Conservation (phyloP, 2,888 invertebrate species). For the Polydrusus cervinus region DNA sequence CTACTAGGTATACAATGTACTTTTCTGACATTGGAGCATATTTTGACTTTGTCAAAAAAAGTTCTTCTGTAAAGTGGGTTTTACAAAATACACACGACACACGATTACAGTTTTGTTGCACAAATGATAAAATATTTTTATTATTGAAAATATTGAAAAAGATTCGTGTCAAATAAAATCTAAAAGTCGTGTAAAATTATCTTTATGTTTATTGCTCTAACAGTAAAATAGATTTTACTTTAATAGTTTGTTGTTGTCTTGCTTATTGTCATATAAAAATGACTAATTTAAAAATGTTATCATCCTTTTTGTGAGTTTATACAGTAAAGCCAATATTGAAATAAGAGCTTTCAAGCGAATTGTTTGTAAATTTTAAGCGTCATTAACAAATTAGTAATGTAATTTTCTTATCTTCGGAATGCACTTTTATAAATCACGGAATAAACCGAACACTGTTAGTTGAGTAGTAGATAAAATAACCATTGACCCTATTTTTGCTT, state of each 20-base stretch:
- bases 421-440: slow-evolving; percentile 13
- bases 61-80: too few relatives aligned
- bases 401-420: slow-evolving; percentile 28
- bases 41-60: too few relatives aligned
- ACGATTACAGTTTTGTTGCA: too few relatives aligned
- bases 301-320: slow-evolving; percentile 21
- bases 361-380: slow-evolving; percentile 17
- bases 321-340: slow-evolving; percentile 15
- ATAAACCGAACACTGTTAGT: slow-evolving; percentile 6
- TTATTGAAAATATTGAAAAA: too few relatives aligned
- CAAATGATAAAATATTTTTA: too few relatives aligned
- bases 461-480: slow-evolving; percentile 14
- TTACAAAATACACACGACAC: too few relatives aligned
- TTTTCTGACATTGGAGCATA: too few relatives aligned
- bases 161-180: too few relatives aligned
- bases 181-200: neutral
- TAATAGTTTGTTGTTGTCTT: neutral
- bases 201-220: neutral
- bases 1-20: too few relatives aligned
- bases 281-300: slow-evolving; percentile 29
- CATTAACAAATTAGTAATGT: slow-evolving; percentile 17
- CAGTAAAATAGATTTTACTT: slow-evolving; percentile 11
- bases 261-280: slow-evolving; percentile 2
- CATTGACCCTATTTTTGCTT: slow-evolving; percentile 17
- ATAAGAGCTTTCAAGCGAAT: slow-evolving; percentile 17